These are phyloP conservation scores for Scaptodrosophila lebanonensis DNA, from an alignment of 1,140 invertebrate species.

Conservation along the genomic window DNA sequence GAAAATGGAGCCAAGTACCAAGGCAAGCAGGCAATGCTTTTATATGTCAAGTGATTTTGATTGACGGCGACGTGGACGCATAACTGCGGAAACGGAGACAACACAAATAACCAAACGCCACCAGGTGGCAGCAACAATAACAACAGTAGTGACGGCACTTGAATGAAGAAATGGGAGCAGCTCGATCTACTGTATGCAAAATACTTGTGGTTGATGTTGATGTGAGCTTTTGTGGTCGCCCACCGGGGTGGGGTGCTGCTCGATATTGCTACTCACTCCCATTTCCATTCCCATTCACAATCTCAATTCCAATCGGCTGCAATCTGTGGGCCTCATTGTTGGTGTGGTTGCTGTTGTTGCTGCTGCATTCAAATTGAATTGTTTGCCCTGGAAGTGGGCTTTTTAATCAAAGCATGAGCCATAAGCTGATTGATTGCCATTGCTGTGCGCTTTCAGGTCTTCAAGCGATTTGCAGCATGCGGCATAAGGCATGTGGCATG, in stretches of 20 bases:
- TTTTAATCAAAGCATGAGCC: no score
- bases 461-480: no score
- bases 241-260: no score
- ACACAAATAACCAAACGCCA: not conserved
- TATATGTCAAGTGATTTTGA: constrained; percentile 22
- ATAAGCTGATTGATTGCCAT: constrained; percentile 35
- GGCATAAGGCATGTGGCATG: not conserved
- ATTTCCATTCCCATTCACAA: constrained; percentile 23
- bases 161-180: no score
- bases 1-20: no score
- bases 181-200: constrained; percentile 12
- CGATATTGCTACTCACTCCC: constrained; percentile 27
- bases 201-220: constrained; percentile 16
- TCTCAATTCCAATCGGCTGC: no score
- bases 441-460: not conserved
- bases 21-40: no score
- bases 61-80: no score
- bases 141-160: no score
- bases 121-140: constrained; percentile 16
- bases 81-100: not conserved
- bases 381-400: constrained; percentile 22
- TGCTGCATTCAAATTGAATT: constrained; percentile 54
- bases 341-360: constrained; percentile 25
- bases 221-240: constrained; percentile 25
- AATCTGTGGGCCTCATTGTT: no score